Evolutionary conservation across 2,113 vertebrate genomes (phyloP).

Genomic region (Gorilla gorilla): DNA sequence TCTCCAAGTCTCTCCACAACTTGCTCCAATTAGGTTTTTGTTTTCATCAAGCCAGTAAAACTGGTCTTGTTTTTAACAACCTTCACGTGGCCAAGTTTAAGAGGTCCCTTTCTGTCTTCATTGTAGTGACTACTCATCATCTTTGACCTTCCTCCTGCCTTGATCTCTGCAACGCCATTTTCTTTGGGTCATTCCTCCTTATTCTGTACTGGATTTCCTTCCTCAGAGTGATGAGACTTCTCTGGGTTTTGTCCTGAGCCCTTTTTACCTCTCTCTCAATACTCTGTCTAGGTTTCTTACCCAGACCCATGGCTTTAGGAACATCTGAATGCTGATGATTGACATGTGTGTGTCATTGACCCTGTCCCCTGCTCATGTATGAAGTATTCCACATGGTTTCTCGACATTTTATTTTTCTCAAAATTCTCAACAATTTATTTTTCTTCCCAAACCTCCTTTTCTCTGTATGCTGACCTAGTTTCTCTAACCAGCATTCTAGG

Average conservation of each 20-base stretch:
- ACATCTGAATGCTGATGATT: background rate
- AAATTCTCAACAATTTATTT: background rate
- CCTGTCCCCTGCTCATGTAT: background rate
- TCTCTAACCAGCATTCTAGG: background rate
- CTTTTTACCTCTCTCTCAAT: background rate
- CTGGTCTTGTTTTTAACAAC: background rate
- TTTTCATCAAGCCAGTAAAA: background rate
- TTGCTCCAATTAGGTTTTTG: background rate
- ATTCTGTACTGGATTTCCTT: background rate
- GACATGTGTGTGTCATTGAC: background rate
- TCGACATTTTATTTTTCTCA: background rate
- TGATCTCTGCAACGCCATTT: background rate
- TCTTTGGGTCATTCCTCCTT: background rate
- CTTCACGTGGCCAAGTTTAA: background rate
- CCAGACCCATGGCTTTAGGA: background rate
- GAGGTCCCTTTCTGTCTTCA: background rate
- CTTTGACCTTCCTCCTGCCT: background rate
- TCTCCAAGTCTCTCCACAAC: too few species aligned
- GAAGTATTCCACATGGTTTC: background rate
- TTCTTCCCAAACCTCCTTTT: background rate
- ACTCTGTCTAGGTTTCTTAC: background rate
- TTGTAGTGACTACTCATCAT: background rate
- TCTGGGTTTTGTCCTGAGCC: background rate
- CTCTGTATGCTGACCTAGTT: background rate
- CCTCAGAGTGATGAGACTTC: background rate